Base-by-base conservation (phyloP, 2,888 invertebrate genomes). In the Timema cristinae region DNA sequence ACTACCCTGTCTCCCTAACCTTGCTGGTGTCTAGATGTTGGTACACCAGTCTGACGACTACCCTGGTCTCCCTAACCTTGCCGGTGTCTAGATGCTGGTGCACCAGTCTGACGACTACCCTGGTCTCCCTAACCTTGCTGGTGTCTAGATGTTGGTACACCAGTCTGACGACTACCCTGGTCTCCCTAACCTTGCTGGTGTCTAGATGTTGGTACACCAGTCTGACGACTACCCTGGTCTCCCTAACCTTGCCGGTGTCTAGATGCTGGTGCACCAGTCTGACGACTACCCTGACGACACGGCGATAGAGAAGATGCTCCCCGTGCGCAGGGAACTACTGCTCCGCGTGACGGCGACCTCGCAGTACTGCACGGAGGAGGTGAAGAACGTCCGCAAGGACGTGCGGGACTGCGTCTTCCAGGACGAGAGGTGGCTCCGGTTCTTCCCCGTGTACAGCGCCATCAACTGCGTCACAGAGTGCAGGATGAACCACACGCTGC, bases 401-500 rank as follows among this genome's bases (percentile, higher is more conserved):
- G 54, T 54, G 6, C 63, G 74, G n/a, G 13, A 68, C 13, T 74
- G 74, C 51, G 69, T 73, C 0, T 74, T 74, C 66, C 68, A 48
- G 9, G 59, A 49, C 7, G 74, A 74, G 66, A 7, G 16, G 16
- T 50, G 49, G 13, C 70, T 73, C 10, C 15, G 47, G 7, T 52
- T 49, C 61, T 73, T 73, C 68, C 68, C 71, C 8, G 32, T 32
- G 13, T 73, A 74, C 63, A 70, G 52, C 11, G 54, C 68, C n/a
- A 66, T 51, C 50, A 74, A 74, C 61, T 74, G 74, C 66, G 48
- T 69, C 50, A 56, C 67, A 9, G 72, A 74, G 63, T 74, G 74
- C 50, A 54, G 69, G 6, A 68, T 68, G 52, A 50, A 71, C 16
- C 51, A 61, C 52, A 54, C 68, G 10, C 32, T 66, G 15, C 48